Evolutionary conservation across 2,113 vertebrate species (phyloP), one percentile per base, ranked within the genome.

Genomic region (Tychaedon coryphoeus): DNA sequence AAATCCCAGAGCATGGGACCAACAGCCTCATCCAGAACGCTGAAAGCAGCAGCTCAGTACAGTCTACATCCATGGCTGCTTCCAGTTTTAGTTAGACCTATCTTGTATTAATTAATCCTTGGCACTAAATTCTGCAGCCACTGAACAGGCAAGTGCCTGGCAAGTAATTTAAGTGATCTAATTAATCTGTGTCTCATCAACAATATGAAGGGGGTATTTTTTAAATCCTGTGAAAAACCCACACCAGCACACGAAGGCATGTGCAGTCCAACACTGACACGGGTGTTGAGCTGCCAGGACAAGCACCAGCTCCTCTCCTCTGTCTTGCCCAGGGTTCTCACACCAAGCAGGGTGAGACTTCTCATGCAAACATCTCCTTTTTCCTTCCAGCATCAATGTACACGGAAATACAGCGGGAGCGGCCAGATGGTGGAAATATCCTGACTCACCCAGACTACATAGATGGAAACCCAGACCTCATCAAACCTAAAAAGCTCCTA

Each of bases 401-500:
- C 92, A 98, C 98, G 0, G 98, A 99, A 96, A 98, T 99, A 90
- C 98, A 98, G 93, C 93, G 93, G 95, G 98, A 99, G 16, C 94
- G 91, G 79, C 97, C 95, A 9, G 97, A 98, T 70, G 85, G 97
- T 26, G 97, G 97, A 29, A 97, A 96, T 70, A 98, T 98, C 66
- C 97, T 98, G 97, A 97, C 98, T 74, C 97, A 98, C 79, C 98
- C 98, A 5, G 98, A 98, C 92, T 98, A 98, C 82, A 96, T 96
- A 71, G 98, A 98, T 67, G 97, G 98, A 88, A 98, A 97, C 92
- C 97, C 98, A 6, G 98, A 99, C 70, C 98, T 99, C 86, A 99
- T 99, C 98, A 98, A 98, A 93, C 98, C 98, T 85, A 99, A 98
- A 97, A 99, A 99, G 95, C 97, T 99, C 74, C 93, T 97, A 72